Percentiles rank a stretch among this genome's conserved stretches.
Conservation (phyloP, 2,113 vertebrate species). For the Xenotilapia longispinis region DNA sequence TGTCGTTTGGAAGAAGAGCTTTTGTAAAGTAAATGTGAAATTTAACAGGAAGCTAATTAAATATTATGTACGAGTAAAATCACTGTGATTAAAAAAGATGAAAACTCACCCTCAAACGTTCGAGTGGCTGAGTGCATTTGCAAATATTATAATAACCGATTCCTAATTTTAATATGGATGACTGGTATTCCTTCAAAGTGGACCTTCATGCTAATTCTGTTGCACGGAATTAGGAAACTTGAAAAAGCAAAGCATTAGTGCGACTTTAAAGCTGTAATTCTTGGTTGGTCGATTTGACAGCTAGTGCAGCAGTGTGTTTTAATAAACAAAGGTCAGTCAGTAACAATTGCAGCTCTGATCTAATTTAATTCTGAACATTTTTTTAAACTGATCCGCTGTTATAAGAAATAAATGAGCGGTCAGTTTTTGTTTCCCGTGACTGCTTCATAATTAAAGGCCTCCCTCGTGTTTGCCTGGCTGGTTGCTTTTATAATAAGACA, state of each 20-base stretch:
- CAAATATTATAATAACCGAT: neutral
- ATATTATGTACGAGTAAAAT: neutral
- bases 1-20: neutral
- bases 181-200: neutral
- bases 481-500: neutral
- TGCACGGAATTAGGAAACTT: neutral
- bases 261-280: neutral
- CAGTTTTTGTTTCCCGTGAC: neutral
- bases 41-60: neutral
- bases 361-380: neutral
- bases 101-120: neutral
- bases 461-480: neutral
- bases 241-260: neutral
- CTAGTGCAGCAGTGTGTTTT: neutral
- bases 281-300: neutral
- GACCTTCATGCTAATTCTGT: neutral
- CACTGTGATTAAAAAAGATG: neutral
- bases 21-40: neutral
- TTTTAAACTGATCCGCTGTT: neutral
- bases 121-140: neutral
- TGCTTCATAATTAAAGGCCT: neutral
- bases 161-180: neutral
- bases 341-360: neutral
- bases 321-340: neutral
- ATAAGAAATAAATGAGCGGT: neutral